These are phyloP conservation scores for Pterocles orientalis DNA, from an alignment of 2,113 vertebrate species.

Conservation along the genomic window DNA sequence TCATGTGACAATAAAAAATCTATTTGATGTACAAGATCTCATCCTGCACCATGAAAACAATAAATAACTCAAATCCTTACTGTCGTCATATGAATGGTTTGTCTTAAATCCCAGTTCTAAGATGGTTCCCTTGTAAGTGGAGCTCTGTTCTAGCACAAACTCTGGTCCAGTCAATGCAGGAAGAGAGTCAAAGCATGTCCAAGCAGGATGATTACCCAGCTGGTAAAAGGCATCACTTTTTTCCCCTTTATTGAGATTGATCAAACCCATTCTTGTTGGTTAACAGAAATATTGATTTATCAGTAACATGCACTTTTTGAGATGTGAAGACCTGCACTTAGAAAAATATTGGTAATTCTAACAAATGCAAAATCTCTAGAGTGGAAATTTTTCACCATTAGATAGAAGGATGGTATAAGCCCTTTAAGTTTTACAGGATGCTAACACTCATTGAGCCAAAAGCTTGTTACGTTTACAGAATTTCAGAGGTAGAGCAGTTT, in stretches of 20 bases:
- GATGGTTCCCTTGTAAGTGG: not conserved
- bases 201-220: not conserved
- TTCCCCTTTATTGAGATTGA: not conserved
- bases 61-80: not conserved
- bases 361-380: not conserved
- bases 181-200: not conserved
- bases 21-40: conserved; percentile 7
- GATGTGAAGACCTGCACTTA: not conserved
- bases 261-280: not conserved
- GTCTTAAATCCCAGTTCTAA: not conserved
- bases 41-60: not conserved
- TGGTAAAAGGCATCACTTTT: not conserved
- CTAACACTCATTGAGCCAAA: not conserved
- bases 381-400: not conserved
- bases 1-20: not conserved
- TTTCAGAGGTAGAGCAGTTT: not conserved
- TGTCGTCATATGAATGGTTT: not conserved
- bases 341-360: not conserved
- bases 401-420: not conserved
- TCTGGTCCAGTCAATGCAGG: not conserved
- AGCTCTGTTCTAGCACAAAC: not conserved
- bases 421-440: not conserved
- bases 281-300: not conserved
- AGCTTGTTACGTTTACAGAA: not conserved
- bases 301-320: not conserved